Base-by-base conservation (phyloP, 2,888 invertebrate genomes). In the Drosophila prolongata region DNA sequence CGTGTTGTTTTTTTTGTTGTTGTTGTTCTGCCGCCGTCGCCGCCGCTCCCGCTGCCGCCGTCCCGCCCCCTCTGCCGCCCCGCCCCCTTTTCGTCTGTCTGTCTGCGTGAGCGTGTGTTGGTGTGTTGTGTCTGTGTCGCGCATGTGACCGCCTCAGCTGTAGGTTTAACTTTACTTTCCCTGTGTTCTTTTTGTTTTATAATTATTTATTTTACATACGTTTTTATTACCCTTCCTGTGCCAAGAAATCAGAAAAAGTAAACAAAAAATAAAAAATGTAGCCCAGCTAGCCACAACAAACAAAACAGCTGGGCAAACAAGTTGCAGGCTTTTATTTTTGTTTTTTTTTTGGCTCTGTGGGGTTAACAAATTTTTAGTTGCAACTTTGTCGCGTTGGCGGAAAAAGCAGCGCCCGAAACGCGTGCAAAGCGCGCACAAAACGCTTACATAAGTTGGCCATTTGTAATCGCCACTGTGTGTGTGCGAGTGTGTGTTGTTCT, bases 91-190 rank as follows among this genome's bases (percentile, higher is more conserved):
- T 37, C 49, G 61, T 46, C 60, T 42, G 52, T 44, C 53, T 54
- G 61, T 35, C 62, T 35, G 53, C 50, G 58, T 44, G 65, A 37
- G 53, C 56, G 49, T 50, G 46, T 66, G 47, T 57, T 40, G 43
- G 44, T 61, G 60, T 53, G 43, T 61, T 59, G 47, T 70, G 57
- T 79, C 79, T 75, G 42, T 66, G 70, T 79, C 75, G 80, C 67
- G 65, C 83, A 78, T 78, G 75, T 81, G 85, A 85, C 88, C 73
- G 69, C 60, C 67, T 55, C 85, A 87, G 76, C 78, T 81, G 72
- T 76, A 53, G 46, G 47, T 64, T 55, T 49, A 49, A 60, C 68
- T 42, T 53, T 19, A 40, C 59, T 70, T n/a, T 13, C n/a, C 34
- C 70, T 46, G 38, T 16, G 13, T 53, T 30, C 35, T 1, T 38